Percentiles rank a stretch among this genome's conserved stretches.
phyloP scores from a whole-genome alignment of 2,888 invertebrate species.

The Cheilosia vulpina region DNA sequence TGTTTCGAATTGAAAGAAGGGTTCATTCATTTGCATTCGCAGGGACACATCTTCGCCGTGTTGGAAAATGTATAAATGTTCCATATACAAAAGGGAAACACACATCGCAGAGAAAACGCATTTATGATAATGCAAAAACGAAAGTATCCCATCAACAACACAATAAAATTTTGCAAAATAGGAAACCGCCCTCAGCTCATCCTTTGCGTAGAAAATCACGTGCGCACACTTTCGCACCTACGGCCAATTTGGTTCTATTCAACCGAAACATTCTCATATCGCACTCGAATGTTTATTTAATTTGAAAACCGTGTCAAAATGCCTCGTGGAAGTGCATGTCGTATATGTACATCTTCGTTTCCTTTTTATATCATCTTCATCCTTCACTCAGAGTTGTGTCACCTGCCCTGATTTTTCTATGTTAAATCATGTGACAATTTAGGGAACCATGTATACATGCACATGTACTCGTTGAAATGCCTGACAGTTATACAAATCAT shows the following conservation, averaged over 20 bases:
- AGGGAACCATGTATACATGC: not conserved
- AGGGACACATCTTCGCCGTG: too few species aligned
- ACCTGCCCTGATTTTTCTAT: not conserved
- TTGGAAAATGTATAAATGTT: too few species aligned
- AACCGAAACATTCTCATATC: not conserved
- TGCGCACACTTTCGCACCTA: not conserved
- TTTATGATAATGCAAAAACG: too few species aligned
- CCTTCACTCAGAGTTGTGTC: not conserved
- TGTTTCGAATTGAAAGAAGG: too few species aligned
- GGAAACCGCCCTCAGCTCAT: not conserved
- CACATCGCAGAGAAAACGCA: too few species aligned
- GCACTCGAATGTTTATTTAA: slow-evolving; percentile 22
- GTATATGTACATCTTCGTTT: too few species aligned
- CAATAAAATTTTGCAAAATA: not conserved
- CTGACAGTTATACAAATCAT: slow-evolving; percentile 41
- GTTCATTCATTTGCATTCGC: too few species aligned
- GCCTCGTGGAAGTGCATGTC: not conserved
- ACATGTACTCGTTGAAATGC: slow-evolving; percentile 1
- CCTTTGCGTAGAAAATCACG: not conserved
- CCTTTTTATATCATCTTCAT: not conserved
- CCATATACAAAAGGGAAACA: too few species aligned
- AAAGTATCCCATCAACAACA: too few species aligned
- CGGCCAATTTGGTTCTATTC: not conserved
- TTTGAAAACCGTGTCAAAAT: slow-evolving; percentile 25
- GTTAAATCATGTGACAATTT: slow-evolving; percentile 10